Evolutionary conservation across 2,113 vertebrate genomes (phyloP).

Genomic region (Cephalopterus ornatus): DNA sequence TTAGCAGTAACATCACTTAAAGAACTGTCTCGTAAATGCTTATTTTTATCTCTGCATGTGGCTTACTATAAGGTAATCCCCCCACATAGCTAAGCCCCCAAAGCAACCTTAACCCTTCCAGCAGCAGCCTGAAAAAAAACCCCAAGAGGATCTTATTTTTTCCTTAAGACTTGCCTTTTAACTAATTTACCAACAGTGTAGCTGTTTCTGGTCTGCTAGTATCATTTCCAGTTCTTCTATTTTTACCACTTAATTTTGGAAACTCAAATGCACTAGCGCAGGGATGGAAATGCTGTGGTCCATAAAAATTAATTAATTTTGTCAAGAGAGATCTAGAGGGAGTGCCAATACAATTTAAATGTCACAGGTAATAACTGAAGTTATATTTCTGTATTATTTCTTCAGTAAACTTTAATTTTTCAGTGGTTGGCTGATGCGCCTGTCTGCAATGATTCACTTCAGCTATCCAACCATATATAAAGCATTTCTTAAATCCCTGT

Average conservation of each 20-base stretch:
- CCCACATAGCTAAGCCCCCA: not conserved
- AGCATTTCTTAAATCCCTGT: not conserved
- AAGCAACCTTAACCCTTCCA: not conserved
- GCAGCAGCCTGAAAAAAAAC: not conserved
- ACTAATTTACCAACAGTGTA: not conserved
- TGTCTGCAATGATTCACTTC: not conserved
- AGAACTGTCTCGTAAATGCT: not conserved
- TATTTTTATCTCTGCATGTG: not conserved
- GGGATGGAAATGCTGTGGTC: conserved; percentile 1
- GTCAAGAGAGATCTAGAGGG: conserved; percentile 27
- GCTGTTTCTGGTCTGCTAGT: not conserved
- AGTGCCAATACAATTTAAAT: conserved; percentile 43
- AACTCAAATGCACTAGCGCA: not conserved
- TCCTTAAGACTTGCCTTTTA: not conserved
- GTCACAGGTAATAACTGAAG: not conserved
- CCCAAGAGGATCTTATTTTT: not conserved
- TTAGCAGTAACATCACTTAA: not conserved
- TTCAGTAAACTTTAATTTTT: conserved; percentile 26
- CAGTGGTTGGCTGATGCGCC: not conserved
- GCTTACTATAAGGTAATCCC: not conserved
- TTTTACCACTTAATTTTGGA: conserved; percentile 26
- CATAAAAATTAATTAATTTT: conserved; percentile 51
- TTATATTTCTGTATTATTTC: not conserved
- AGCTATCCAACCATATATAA: not conserved
- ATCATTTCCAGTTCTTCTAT: not conserved